Evolutionary conservation across 2,113 vertebrate genomes (phyloP), one percentile per base, ranked within the genome.

Genomic region (Grantiella picta): DNA sequence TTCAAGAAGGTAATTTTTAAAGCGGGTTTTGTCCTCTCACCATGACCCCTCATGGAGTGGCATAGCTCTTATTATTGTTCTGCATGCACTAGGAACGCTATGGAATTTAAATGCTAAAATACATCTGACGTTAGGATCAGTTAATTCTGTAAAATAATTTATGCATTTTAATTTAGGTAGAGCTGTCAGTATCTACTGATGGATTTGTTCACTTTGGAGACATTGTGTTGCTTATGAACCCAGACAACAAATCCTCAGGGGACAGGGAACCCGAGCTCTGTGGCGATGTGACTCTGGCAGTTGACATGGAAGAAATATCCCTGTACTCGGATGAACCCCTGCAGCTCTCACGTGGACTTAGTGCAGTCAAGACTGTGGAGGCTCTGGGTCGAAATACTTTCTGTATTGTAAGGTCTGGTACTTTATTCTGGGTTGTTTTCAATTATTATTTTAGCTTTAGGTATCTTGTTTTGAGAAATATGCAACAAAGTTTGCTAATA

Each of bases 171-270:
- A 45, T 72, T 80, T 44, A 99, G 99, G 96, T 97, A 57, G 89
- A 97, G 57, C 97, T 99, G 16, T 98, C 98, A 0, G 9, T 98
- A 15, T 97, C 98, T 2, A 80, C 70, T 29, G 99, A 99, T 28
- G 98, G 99, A 7, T 83, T 79, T 5, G 22, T 99, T 93, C 98
- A 98, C 94, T 98, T 98, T 63, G 99, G 99, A 17, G 98, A 99
- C 91, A 96, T 95, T 1, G 98, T 99, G 93, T 98, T 99, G 97
- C 92, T 99, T 27, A 50, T 99, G 91, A 99, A 98, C 80, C 82
- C 95, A 2, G 97, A 96, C 2, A n/a, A 12, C 12, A 69, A 77
- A 10, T 5, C 82, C 7, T 17, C 28, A 0, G 8, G 4, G 28
- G 72, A 96, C 12, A 71, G 28, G 5, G 11, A 23, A 3, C 28